phyloP scores from a whole-genome alignment of 2,888 invertebrate genomes.

The Drosophila diplacantha region DNA sequence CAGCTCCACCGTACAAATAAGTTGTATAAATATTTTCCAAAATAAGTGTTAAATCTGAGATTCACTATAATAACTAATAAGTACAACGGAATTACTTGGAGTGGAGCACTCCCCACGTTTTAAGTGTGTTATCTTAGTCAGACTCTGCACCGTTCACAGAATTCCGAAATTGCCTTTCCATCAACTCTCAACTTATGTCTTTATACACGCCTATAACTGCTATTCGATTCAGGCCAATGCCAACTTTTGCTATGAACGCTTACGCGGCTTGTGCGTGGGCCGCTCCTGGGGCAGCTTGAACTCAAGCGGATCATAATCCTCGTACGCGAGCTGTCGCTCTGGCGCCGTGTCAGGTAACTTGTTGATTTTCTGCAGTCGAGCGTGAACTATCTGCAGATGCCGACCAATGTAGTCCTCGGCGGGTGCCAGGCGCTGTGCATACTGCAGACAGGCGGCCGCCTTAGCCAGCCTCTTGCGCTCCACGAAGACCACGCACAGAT shows the following conservation, averaged over 20 bases:
- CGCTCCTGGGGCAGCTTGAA: conserved; percentile 57
- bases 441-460: conserved; percentile 90
- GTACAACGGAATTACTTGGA: conserved; percentile 25
- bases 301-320: conserved; percentile 76
- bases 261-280: conserved; percentile 42
- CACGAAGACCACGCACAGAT: conserved; percentile 96
- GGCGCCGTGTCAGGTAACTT: conserved; percentile 73
- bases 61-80: conserved; percentile 29
- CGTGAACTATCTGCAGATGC: conserved; percentile 90
- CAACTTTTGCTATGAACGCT: conserved; percentile 52
- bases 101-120: conserved; percentile 6
- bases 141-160: conserved; percentile 29
- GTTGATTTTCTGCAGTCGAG: conserved; percentile 73
- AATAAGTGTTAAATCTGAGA: conserved; percentile 18
- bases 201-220: conserved; percentile 18
- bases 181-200: conserved; percentile 10
- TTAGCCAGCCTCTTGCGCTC: conserved; percentile 91
- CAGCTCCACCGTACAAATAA: background rate
- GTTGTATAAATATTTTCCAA: conserved; percentile 22
- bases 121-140: conserved; percentile 22
- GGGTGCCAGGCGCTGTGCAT: conserved; percentile 90
- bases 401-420: conserved; percentile 93
- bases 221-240: conserved; percentile 1
- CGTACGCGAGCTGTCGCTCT: conserved; percentile 75
- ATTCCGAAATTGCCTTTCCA: too few species aligned